Percentiles rank a stretch among this genome's conserved stretches.
These are phyloP conservation scores for Drosophila peninsularis DNA, from an alignment of 2,888 invertebrate genomes.

Conservation along the genomic window DNA sequence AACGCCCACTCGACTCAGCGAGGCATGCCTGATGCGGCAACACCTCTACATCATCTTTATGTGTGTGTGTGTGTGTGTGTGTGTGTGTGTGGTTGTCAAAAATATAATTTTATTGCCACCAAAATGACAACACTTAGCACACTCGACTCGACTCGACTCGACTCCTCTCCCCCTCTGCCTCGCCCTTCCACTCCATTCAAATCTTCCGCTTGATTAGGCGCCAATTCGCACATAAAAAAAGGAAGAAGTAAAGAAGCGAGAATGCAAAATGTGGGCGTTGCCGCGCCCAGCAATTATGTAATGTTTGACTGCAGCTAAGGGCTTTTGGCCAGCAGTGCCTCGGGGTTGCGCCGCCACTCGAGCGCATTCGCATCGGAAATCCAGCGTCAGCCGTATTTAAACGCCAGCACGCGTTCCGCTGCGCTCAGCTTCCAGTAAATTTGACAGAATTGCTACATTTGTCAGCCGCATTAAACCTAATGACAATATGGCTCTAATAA, in stretches of 20 bases:
- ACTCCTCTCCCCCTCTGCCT: not conserved
- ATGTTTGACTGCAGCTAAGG: conserved; percentile 48
- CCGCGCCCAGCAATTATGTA: conserved; percentile 67
- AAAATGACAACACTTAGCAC: conserved; percentile 77
- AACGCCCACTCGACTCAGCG: conserved; percentile 65
- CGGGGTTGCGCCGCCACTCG: conserved; percentile 30
- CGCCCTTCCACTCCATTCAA: conserved; percentile 59
- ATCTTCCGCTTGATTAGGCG: conserved; percentile 81
- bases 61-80: conserved; percentile 35
- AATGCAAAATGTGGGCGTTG: conserved; percentile 66
- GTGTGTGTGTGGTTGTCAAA: conserved; percentile 73
- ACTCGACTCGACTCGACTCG: not conserved
- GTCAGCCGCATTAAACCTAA: conserved; percentile 67
- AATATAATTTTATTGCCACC: conserved; percentile 80
- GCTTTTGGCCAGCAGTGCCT: conserved; percentile 1
- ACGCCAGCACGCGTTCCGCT: conserved; percentile 50
- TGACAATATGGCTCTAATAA: conserved; percentile 70
- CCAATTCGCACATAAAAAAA: conserved; percentile 69
- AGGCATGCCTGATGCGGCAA: conserved; percentile 64
- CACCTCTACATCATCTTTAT: conserved; percentile 21
- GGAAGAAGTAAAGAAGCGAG: not conserved
- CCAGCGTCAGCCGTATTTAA: conserved; percentile 44
- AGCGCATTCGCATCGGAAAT: conserved; percentile 5
- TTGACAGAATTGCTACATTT: conserved; percentile 78
- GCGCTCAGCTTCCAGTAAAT: conserved; percentile 72